These are phyloP conservation scores for Peromyscus attwateri DNA, from an alignment of 2,797 vertebrate species.

Conservation along the genomic window DNA sequence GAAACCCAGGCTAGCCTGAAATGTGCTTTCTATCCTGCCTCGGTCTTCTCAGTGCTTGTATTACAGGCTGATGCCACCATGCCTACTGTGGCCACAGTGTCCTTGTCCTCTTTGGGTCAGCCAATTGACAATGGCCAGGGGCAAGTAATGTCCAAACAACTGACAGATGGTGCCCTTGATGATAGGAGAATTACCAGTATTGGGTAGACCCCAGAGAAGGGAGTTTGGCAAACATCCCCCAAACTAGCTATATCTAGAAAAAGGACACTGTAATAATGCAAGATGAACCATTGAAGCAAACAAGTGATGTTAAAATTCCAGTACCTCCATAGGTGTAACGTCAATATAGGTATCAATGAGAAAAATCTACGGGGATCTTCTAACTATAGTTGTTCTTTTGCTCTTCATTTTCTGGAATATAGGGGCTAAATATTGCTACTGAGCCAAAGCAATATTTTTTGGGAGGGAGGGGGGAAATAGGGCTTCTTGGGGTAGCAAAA, in stretches of 20 bases:
- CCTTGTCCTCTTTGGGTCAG: not conserved
- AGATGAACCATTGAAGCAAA: not conserved
- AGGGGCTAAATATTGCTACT: not conserved
- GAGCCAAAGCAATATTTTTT: not conserved
- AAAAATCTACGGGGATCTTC: not conserved
- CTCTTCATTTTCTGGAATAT: not conserved
- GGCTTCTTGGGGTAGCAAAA: not conserved
- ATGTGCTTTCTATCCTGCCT: not conserved
- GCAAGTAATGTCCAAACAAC: not conserved
- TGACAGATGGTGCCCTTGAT: not conserved
- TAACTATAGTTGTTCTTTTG: not conserved
- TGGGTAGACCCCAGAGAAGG: not conserved
- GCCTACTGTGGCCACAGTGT: not conserved
- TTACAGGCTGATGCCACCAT: not conserved
- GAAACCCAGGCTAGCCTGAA: not conserved
- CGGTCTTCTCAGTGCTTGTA: not conserved
- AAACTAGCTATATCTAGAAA: not conserved
- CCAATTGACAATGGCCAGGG: not conserved
- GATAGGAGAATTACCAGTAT: not conserved
- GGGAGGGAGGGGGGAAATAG: not conserved
- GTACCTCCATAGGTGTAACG: not conserved
- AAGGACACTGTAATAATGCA: not conserved
- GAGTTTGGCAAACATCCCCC: not conserved
- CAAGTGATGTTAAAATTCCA: not conserved
- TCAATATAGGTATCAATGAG: not conserved